Base-by-base conservation (phyloP, 2,113 vertebrate genomes). In the Opisthocomus hoazin region DNA sequence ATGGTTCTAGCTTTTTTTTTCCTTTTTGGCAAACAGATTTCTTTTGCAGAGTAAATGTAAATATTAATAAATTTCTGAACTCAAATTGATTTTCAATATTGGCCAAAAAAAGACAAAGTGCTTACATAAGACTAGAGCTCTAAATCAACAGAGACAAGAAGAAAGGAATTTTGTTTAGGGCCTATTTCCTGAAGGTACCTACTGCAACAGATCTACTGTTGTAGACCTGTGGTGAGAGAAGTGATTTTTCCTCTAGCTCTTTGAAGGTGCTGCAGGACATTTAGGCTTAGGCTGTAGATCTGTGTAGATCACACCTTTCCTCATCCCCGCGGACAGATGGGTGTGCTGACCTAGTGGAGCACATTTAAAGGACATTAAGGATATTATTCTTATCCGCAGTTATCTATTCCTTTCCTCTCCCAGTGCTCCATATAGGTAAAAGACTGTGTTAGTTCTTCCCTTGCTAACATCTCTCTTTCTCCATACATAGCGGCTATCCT, bases 321-420 rank as follows among this genome's bases (percentile, higher is more conserved):
- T 50, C 30, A 64, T 24, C 15, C 15, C 43, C 3, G 0, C 0
- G 1, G 65, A 26, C n/a, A 74, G 34, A 18, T 15, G 39, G 6
- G 19, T 32, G 17, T n/a, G 34, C 34, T 88, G 70, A 56, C 30
- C 34, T 65, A 24, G 11, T 23, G 51, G 58, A 56, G 6, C 6
- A 39, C 22, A 12, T 58, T 48, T 68, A 58, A 66, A 71, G 27
- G 27, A 37, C 21, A 37, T 34, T 46, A 34, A 3, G 16, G n/a
- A n/a, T n/a, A n/a, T n/a, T n/a, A n/a, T n/a, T n/a, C n/a, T n/a
- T n/a, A 53, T n/a, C 18, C 20, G 68, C 6, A 46, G 11, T n/a
- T 76, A 51, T 6, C 4, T 58, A 17, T 78, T 57, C 5, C 41
- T 71, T 91, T 77, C 69, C 27, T 63, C 54, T 89, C 50, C 48